A percentile compares a stretch with the other conserved stretches of the same genome.
Conservation (phyloP, 1,140 invertebrate species). For the Pollicipes pollicipes region DNA sequence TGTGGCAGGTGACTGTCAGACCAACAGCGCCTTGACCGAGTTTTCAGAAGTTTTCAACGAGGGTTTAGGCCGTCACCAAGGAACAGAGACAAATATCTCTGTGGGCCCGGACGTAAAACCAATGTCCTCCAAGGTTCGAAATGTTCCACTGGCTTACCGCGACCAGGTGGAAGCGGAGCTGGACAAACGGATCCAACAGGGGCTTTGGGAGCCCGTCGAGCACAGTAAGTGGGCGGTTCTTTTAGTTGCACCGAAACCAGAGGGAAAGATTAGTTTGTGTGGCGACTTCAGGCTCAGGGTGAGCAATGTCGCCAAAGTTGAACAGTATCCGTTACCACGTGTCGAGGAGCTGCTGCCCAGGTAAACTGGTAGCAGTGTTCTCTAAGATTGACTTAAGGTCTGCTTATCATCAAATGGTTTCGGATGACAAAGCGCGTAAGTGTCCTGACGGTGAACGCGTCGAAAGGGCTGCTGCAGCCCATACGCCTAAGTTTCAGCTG, state of each 20-base stretch:
- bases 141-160: not conserved
- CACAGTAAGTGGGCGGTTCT: not conserved
- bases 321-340: not conserved
- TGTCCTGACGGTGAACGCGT: not conserved
- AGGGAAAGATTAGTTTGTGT: not conserved
- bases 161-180: not conserved
- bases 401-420: not conserved
- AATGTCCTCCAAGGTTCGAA: not conserved
- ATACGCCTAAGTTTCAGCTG: not conserved
- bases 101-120: not conserved
- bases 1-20: not conserved
- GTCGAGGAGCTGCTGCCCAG: not conserved
- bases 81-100: not conserved
- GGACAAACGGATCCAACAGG: not conserved
- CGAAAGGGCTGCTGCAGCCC: not conserved
- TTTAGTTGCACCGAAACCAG: not conserved
- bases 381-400: not conserved
- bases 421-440: not conserved
- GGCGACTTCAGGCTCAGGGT: not conserved
- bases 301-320: not conserved
- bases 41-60: not conserved
- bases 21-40: not conserved
- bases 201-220: not conserved
- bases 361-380: not conserved
- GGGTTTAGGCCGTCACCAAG: not conserved